phyloP scores from a whole-genome alignment of 37 sponge, comb jelly and placozoan species.

The Agelas oroides region DNA sequence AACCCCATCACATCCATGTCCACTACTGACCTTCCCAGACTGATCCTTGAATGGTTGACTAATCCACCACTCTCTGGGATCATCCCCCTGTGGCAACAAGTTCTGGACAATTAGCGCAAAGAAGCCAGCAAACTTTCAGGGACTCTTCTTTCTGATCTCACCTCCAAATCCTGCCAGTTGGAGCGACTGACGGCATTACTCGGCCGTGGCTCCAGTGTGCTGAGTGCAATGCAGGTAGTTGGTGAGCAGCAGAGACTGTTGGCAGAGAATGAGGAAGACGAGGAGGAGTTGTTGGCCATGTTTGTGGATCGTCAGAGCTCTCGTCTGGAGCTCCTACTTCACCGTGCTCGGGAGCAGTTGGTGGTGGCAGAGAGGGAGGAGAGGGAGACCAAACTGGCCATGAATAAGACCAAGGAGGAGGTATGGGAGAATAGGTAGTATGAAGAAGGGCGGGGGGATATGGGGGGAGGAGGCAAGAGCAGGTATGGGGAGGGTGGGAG shows the following conservation, averaged over 20 bases:
- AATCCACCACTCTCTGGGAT: too few species aligned
- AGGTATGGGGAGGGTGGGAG: too few species aligned
- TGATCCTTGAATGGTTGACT: too few species aligned
- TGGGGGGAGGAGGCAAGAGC: too few species aligned
- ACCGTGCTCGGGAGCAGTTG: constrained; percentile 32
- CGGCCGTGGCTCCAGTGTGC: constrained; percentile 58
- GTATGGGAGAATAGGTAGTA: neutral
- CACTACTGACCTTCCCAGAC: too few species aligned
- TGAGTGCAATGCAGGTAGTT: constrained; percentile 69
- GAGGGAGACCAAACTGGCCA: constrained; percentile 40
- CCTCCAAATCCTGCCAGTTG: constrained; percentile 60
- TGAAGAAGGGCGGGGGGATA: too few species aligned
- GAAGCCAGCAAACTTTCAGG: constrained; percentile 16
- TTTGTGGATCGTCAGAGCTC: constrained; percentile 41
- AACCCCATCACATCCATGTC: too few species aligned
- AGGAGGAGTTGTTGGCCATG: constrained; percentile 48
- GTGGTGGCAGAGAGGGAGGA: constrained; percentile 50
- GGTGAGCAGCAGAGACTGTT: constrained; percentile 65
- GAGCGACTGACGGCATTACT: constrained; percentile 61
- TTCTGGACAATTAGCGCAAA: constrained; percentile 25
- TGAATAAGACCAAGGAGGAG: constrained; percentile 43
- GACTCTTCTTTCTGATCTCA: constrained; percentile 43
- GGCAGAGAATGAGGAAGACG: constrained; percentile 63
- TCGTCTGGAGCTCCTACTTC: constrained; percentile 43
- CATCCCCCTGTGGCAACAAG: too few species aligned